Base-by-base conservation (phyloP, 2,888 invertebrate genomes). In the Ametastegia equiseti region DNA sequence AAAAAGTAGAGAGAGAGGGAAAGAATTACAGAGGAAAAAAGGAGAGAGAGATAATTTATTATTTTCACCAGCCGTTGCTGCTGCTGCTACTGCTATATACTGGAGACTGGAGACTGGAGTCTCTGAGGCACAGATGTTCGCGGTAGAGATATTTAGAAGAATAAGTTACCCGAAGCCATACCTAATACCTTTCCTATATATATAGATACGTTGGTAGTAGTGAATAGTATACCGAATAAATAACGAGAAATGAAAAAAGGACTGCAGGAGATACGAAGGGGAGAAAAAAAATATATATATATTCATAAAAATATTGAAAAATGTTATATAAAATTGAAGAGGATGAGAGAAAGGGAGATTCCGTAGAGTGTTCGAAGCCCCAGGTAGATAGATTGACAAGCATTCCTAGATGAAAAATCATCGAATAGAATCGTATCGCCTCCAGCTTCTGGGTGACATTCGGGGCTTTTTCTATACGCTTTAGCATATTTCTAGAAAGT, bases 131-230 rank as follows among this genome's bases (percentile, higher is more conserved):
- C 60, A 60, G 60, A 60, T 60, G 30, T 30, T 60, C 30, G 60
- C 60, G 60, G 60, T 60, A 60, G 60, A 60, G 30, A 60, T 60
- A 60, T 60, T 60, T 60, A 0, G 60, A 60, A 27, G 30, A 60
- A 60, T 30, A 60, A 60, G 30, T 60, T 60, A 60, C 60, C 30
- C 27, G 60, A 30, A 30, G 11, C 27, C 15, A 5, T 60, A 27
- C n/a, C n/a, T n/a, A n/a, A n/a, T n/a, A n/a, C n/a, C n/a, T n/a
- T n/a, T n/a, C n/a, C n/a, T 27, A 11, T 3, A 30, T 5, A 27
- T 1, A 5, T 5, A 54, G 2, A 7, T 23, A 23, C 5, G 9
- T 47, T 15, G 23, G 23, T 9, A 11, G 23, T 7, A 2, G 54
- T 27, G 23, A 23, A 27, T 11, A n/a, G 54, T 19, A 27, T 19